Evolutionary conservation across 2,888 invertebrate species (phyloP).

Genomic region (Hydraecia micacea): DNA sequence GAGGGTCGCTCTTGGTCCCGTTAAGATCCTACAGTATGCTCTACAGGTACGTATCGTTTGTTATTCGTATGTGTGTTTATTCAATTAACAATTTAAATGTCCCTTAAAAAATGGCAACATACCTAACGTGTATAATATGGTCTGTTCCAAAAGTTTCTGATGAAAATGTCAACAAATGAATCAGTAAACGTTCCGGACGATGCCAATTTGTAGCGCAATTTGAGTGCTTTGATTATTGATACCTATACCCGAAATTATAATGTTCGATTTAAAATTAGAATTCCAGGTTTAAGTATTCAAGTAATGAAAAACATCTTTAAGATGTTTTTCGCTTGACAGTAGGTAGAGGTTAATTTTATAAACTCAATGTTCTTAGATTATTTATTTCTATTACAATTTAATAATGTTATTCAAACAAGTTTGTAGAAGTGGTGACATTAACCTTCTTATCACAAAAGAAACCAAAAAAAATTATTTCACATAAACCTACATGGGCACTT

Average conservation of each 20-base stretch:
- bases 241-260: no score
- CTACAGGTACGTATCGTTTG: conserved; percentile 93
- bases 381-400: not conserved
- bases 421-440: not conserved
- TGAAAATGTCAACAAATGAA: not conserved
- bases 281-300: no score
- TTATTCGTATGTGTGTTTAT: not conserved
- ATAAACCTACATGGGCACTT: no score
- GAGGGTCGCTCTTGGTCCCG: conserved; percentile 98
- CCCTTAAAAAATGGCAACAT: not conserved
- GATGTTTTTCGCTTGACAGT: not conserved
- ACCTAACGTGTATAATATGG: not conserved
- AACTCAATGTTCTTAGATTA: not conserved
- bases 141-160: not conserved
- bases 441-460: no score
- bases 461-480: no score
- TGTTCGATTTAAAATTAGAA: no score
- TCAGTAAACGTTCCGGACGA: not conserved
- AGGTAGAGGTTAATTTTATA: not conserved
- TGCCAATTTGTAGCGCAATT: not conserved
- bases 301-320: no score
- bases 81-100: not conserved
- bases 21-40: conserved; percentile 98
- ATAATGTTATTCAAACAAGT: not conserved
- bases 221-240: not conserved